Evolutionary conservation across 2,797 vertebrate species (phyloP).

Genomic region (Petrocephalus schoutedeni): DNA sequence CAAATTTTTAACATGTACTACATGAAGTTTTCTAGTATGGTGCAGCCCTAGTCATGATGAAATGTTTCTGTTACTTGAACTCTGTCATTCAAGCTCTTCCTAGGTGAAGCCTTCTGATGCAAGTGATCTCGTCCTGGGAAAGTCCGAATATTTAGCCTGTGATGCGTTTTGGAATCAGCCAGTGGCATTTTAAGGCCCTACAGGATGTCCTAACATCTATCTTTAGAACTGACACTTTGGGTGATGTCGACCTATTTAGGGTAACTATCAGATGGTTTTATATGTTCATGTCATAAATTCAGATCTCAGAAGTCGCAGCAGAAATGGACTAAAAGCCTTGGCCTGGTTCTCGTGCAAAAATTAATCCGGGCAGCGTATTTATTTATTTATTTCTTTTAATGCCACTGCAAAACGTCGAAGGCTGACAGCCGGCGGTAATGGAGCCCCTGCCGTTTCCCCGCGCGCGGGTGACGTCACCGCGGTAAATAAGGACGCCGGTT

Average conservation of each 20-base stretch:
- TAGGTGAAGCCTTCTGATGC: neutral
- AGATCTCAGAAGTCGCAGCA: neutral
- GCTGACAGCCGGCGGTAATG: neutral
- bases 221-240: neutral
- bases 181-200: neutral
- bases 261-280: neutral
- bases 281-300: neutral
- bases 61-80: neutral
- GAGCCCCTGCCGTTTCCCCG: neutral
- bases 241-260: neutral
- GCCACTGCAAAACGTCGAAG: neutral
- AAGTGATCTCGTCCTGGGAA: constrained; percentile 35
- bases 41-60: neutral
- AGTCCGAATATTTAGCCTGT: neutral
- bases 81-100: neutral
- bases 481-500: neutral
- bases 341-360: neutral
- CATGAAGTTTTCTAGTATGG: neutral
- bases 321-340: neutral
- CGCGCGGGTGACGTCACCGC: neutral
- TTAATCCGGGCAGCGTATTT: neutral
- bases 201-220: neutral
- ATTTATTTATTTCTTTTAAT: neutral
- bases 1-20: neutral
- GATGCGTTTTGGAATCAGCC: neutral